Conservation (phyloP, 2,113 vertebrate species). For the Mobula hypostoma region DNA sequence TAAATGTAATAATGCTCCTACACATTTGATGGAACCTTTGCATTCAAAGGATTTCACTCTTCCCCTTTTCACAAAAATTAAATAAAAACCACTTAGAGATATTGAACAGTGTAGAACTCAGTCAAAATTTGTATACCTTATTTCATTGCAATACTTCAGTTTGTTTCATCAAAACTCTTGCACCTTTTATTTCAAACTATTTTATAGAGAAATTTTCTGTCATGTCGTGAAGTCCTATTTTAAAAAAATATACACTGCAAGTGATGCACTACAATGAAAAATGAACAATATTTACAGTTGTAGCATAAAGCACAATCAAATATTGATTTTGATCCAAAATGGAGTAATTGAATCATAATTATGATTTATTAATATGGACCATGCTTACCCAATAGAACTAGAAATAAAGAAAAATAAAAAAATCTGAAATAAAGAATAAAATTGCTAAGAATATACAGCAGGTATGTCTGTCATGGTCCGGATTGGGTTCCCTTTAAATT, state of each 20-base stretch:
- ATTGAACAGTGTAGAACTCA: neutral
- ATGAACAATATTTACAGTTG: neutral
- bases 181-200: neutral
- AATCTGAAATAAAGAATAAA: neutral
- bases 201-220: slow-evolving; percentile 9
- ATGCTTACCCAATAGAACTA: neutral
- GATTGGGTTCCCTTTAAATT: too few relatives aligned
- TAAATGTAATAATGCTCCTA: neutral
- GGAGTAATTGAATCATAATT: neutral
- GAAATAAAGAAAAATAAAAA: neutral
- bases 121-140: neutral
- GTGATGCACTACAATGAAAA: neutral
- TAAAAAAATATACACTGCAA: neutral
- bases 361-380: slow-evolving; percentile 22
- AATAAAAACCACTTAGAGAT: neutral
- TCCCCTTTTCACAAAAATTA: neutral
- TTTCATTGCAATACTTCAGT: neutral
- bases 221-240: neutral
- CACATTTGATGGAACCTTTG: neutral
- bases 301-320: slow-evolving; percentile 20
- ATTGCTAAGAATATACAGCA: neutral
- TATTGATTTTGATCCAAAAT: slow-evolving; percentile 26
- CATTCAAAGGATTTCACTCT: neutral
- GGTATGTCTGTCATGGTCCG: too few relatives aligned
- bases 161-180: neutral